Base-by-base conservation (phyloP, 2,113 vertebrate species). In the Calidris pugnax region DNA sequence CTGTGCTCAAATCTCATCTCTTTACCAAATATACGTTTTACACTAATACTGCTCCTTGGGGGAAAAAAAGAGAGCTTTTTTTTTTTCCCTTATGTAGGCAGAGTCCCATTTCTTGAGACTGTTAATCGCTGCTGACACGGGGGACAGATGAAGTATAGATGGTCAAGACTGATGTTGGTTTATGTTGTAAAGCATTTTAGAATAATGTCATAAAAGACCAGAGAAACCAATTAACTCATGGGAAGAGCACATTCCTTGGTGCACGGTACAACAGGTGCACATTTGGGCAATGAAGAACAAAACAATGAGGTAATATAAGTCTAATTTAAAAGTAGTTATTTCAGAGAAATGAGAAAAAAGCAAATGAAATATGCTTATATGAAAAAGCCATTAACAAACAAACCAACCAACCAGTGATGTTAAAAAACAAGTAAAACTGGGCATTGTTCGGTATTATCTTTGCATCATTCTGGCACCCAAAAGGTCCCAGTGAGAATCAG, bases 201-300 rank as follows among this genome's bases (percentile, higher is more conserved):
- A 53, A 62, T 4, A 86, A n/a, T 20, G 22, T 47, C 37, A 67
- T 26, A 56, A 9, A 74, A 75, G 32, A 69, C 17, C 16, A 60
- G 57, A 82, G 28, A 48, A 89, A 89, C 4, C 10, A 43, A 74
- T 55, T 57, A 78, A 84, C 7, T 55, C 12, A n/a, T 2, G 12
- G 43, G 12, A 78, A 47, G 41, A 79, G 41, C 6, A 18, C 1
- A 0, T 27, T 87, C 24, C 12, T 76, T 53, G 0, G 1, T 39
- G 17, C 20, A 27, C 1, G 1, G 27, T 86, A 9, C 15, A 37
- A 47, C 12, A 26, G 20, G 26, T 68, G 33, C 23, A 32, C 14
- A 37, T 82, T 84, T 82, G 72, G 7, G 3, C 28, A 18, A 50
- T 57, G 24, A 59, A 62, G 13, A 51, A 48, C 6, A 53, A 63